These are phyloP conservation scores for Torymus texanus DNA, from an alignment of 2,888 invertebrate species.

Conservation along the genomic window DNA sequence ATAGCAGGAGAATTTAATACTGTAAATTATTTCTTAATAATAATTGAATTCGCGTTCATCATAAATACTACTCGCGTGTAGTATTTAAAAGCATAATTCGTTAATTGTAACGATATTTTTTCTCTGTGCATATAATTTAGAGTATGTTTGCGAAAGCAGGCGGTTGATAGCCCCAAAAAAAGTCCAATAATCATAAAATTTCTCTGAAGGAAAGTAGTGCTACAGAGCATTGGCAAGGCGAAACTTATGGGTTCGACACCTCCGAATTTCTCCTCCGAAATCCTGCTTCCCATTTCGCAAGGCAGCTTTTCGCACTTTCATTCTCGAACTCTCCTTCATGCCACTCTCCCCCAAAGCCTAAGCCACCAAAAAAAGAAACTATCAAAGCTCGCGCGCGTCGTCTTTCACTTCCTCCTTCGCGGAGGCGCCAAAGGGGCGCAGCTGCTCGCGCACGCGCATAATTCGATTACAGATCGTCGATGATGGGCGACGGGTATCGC, in stretches of 20 bases:
- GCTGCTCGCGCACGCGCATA: not conserved
- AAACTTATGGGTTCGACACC: not conserved
- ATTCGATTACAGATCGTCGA: conserved; percentile 33
- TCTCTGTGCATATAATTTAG: too few species aligned
- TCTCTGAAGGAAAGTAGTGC: not conserved
- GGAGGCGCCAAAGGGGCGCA: not conserved
- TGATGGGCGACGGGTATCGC: conserved; percentile 7
- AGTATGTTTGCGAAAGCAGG: not conserved
- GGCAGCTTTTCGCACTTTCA: conserved; percentile 4
- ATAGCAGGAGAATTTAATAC: too few species aligned
- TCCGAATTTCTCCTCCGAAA: too few species aligned
- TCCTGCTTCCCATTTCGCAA: too few species aligned
- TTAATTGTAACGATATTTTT: too few species aligned
- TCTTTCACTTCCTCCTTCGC: conserved; percentile 15
- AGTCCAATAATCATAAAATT: too few species aligned
- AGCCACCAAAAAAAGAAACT: too few species aligned
- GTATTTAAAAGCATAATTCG: too few species aligned
- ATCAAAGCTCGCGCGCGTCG: not conserved
- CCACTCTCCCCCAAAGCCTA: too few species aligned
- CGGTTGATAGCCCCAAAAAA: not conserved
- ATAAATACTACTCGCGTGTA: too few species aligned
- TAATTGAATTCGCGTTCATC: too few species aligned
- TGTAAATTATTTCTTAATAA: too few species aligned
- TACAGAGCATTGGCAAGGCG: not conserved
- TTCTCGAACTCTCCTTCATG: not conserved